Evolutionary conservation across 2,888 invertebrate genomes (phyloP), one percentile per base, ranked within the genome.

Genomic region (Rambutsinella grinnellia): DNA sequence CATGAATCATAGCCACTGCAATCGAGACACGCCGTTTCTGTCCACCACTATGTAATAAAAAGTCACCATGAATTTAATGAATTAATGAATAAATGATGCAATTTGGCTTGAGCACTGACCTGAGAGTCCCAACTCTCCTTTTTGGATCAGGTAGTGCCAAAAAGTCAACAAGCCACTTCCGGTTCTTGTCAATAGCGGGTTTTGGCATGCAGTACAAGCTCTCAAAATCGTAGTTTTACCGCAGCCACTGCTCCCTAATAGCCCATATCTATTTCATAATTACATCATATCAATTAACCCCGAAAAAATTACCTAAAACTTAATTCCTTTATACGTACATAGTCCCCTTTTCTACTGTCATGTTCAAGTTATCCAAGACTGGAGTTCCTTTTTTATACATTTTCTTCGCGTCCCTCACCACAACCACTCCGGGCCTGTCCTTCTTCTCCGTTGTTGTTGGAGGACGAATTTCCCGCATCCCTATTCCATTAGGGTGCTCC

Each of bases 21-120:
- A 88, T 86, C 1, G 87, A 87, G 1, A 87, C 86, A 56, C 87
- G 80, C 27, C 88, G 80, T 79, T 86, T 85, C 81, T 87, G 87
- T 15, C 88, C 88, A 54, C 87, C 88, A 83, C 87, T 87, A 78
- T 5, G 72, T 27, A 21, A n/a, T n/a, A n/a, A n/a, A n/a, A n/a
- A n/a, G n/a, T n/a, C n/a, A n/a, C n/a, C n/a, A n/a, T n/a, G n/a
- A n/a, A n/a, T n/a, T n/a, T n/a, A n/a, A n/a, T n/a, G n/a, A n/a
- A n/a, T n/a, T n/a, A n/a, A n/a, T n/a, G n/a, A n/a, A n/a, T n/a
- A n/a, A n/a, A n/a, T n/a, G n/a, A n/a, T n/a, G n/a, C n/a, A n/a
- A n/a, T n/a, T n/a, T n/a, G n/a, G n/a, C n/a, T n/a, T n/a, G n/a
- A n/a, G n/a, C n/a, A n/a, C n/a, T n/a, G 49, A 71, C 70, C 76